Evolutionary conservation across 2,797 vertebrate genomes (phyloP).

Genomic region (Chaenodraco wilsoni): DNA sequence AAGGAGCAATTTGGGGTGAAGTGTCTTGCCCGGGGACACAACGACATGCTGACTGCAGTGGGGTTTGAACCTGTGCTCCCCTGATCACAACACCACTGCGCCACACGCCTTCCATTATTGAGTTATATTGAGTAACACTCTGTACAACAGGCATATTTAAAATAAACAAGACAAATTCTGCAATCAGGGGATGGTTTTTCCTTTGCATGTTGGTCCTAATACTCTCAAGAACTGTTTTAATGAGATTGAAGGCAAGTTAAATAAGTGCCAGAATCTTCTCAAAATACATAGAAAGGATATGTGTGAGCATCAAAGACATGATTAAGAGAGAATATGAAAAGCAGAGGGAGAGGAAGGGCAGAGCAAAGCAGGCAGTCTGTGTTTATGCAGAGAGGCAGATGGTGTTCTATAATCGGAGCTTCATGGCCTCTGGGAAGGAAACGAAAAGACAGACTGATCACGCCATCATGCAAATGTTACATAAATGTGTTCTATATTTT

Average conservation of each 20-base stretch:
- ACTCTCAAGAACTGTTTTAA: conserved; percentile 9
- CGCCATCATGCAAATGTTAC: conserved; percentile 52
- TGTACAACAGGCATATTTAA: neutral
- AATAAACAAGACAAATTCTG: neutral
- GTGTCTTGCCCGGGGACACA: no score
- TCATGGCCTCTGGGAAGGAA: conserved; percentile 74
- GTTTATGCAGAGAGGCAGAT: conserved; percentile 77
- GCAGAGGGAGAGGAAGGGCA: conserved; percentile 34
- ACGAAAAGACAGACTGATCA: conserved; percentile 62
- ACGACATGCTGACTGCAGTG: no score
- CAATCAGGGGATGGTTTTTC: neutral
- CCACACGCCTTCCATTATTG: no score
- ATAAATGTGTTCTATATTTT: conserved; percentile 38
- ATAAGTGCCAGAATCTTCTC: conserved; percentile 25
- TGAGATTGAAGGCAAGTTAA: neutral
- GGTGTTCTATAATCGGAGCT: conserved; percentile 77
- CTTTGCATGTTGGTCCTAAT: neutral
- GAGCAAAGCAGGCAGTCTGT: conserved; percentile 63
- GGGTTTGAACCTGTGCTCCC: no score
- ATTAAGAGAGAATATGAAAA: conserved; percentile 40
- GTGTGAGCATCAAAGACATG: conserved; percentile 43
- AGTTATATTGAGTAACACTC: neutral
- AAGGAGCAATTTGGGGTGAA: no score
- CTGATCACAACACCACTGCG: no score
- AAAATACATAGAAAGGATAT: conserved; percentile 14